Evolutionary conservation across 2,888 invertebrate genomes (phyloP), one percentile per base, ranked within the genome.

Genomic region (Arge pagana): DNA sequence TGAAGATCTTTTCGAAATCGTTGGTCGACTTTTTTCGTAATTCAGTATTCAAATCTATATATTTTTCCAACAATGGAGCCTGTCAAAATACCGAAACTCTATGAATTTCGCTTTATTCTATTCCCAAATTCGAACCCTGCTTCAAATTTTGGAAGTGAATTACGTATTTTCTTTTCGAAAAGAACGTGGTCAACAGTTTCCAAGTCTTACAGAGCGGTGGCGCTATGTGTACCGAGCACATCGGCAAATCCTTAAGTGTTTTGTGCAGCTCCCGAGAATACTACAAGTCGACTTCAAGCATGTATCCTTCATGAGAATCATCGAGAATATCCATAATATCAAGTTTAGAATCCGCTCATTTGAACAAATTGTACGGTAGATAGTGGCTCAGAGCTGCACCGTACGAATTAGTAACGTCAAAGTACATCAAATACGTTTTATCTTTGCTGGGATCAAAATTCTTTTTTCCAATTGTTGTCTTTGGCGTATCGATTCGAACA

Each of bases 271-370:
- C 49, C 13, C 59, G 15, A 5, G 76, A 74, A 58, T 78, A 78
- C 16, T 68, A 62, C 16, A 79, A 50, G 54, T 79, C 77, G 10
- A 79, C 76, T 56, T 78, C 73, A 2, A 78, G 57, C 23, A 77
- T 64, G 52, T 68, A 74, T 1, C 70, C 72, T 24, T 41, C 52
- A 35, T 62, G 63, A 31, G 24, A 26, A 37, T 60, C 51, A 11
- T 56, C 50, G 4, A 15, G 21, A 21, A n/a, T 19, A 6, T 4
- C 11, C 6, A 21, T 19, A n/a, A 39, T 23, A 21, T 19, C 21
- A 13, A 39, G 19, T 8, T 21, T 21, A 15, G 55, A 40, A 11
- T 50, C 24, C 13, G 63, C 24, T 67, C 71, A 75, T 43, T 61
- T 50, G 55, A 72, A 73, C 13, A 53, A 50, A n/a, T 51, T 50